Percentiles rank a stretch among this genome's conserved stretches.
These are phyloP conservation scores for Dendrolimus pini DNA, from an alignment of 2,888 invertebrate species.

Conservation along the genomic window DNA sequence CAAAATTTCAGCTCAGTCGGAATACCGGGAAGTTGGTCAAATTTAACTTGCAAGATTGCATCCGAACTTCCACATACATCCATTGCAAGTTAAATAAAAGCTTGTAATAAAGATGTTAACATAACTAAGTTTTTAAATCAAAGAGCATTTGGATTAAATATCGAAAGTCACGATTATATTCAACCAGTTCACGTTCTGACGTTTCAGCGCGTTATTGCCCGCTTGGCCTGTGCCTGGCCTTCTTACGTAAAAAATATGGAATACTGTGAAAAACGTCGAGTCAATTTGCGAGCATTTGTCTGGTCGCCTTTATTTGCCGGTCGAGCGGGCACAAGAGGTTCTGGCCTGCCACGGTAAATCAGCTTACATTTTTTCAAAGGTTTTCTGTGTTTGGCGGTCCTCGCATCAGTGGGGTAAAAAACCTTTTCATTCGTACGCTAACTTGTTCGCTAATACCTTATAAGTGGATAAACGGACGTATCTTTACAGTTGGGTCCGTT, in stretches of 20 bases:
- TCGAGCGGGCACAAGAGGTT: conserved; percentile 55
- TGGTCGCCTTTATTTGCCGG: conserved; percentile 73
- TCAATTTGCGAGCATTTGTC: conserved; percentile 74
- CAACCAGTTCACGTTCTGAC: conserved; percentile 10
- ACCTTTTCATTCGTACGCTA: conserved; percentile 51
- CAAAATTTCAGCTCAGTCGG: no score
- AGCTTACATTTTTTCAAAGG: conserved; percentile 74
- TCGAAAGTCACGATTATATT: no score
- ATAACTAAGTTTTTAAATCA: no score
- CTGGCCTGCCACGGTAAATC: conserved; percentile 65
- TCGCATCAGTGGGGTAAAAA: conserved; percentile 58
- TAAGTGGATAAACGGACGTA: conserved; percentile 11
- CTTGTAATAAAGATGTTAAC: no score
- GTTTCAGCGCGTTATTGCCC: conserved; percentile 31
- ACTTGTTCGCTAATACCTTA: conserved; percentile 37
- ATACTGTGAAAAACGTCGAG: conserved; percentile 68
- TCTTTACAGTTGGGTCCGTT: conserved; percentile 8
- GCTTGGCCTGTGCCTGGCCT: conserved; percentile 7
- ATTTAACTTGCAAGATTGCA: no score
- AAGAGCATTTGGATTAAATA: no score
- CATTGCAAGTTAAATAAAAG: no score
- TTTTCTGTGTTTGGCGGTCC: conserved; percentile 66
- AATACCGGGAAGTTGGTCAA: no score
- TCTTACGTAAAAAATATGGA: conserved; percentile 52
- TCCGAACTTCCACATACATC: no score